Percentiles rank a stretch among this genome's conserved stretches.
Evolutionary conservation across 2,797 vertebrate genomes (phyloP).

Genomic region (Lemur catta): DNA sequence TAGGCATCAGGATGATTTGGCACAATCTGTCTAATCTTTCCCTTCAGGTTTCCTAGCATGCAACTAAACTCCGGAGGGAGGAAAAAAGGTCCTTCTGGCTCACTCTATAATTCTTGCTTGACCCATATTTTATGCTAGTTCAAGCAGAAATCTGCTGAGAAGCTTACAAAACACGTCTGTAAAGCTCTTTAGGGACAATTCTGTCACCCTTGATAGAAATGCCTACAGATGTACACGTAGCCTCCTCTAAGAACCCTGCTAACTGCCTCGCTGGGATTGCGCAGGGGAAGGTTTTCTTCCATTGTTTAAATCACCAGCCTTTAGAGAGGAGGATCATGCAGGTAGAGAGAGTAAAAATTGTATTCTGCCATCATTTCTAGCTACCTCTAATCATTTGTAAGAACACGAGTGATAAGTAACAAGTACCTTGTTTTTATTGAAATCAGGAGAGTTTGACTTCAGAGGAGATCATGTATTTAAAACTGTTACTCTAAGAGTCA

Average conservation of each 20-base stretch:
- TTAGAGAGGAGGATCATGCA: background rate
- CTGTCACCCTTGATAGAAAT: background rate
- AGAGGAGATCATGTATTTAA: background rate
- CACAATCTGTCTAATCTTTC: background rate
- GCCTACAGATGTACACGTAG: background rate
- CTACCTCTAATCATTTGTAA: background rate
- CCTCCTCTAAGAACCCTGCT: background rate
- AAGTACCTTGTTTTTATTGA: background rate
- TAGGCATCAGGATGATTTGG: background rate
- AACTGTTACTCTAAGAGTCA: background rate
- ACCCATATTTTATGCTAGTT: conserved; percentile 39
- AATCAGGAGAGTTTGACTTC: background rate
- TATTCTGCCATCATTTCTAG: background rate
- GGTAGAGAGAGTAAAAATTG: background rate
- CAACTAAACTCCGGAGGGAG: background rate
- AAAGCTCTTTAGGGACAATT: conserved; percentile 39
- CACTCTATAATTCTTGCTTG: conserved; percentile 30
- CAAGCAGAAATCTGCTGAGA: conserved; percentile 49
- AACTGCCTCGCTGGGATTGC: background rate
- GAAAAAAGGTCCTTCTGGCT: background rate
- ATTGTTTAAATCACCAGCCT: background rate
- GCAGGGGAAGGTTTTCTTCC: background rate
- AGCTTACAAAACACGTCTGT: background rate
- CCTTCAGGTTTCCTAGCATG: background rate
- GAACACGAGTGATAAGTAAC: background rate